Evolutionary conservation across 2,113 vertebrate genomes (phyloP).

Genomic region (Oxyura jamaicensis): DNA sequence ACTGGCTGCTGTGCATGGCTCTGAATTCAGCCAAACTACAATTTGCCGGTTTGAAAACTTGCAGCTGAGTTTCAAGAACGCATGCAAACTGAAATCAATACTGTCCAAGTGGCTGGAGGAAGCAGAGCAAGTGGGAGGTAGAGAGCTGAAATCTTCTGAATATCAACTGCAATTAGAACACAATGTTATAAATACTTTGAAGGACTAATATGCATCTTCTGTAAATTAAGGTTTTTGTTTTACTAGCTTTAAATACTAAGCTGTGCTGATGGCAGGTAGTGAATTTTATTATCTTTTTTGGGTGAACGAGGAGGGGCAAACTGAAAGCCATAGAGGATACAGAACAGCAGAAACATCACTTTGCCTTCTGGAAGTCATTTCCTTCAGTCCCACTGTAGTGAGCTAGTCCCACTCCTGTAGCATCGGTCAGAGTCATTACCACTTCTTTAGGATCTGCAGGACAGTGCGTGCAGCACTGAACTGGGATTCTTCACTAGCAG

Average conservation of each 20-base stretch:
- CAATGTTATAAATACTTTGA: not conserved
- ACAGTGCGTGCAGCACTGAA: not conserved
- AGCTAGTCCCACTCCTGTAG: not conserved
- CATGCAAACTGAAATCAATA: constrained; percentile 96
- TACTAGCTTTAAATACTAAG: not conserved
- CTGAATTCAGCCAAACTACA: constrained; percentile 98
- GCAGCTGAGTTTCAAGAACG: constrained; percentile 97
- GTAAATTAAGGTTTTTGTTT: not conserved
- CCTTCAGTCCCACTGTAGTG: not conserved
- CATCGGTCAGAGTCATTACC: not conserved
- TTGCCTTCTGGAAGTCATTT: not conserved
- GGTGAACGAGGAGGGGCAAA: not conserved
- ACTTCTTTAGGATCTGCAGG: not conserved
- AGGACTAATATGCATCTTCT: not conserved
- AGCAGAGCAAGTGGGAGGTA: constrained; percentile 97
- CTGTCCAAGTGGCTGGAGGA: constrained; percentile 97
- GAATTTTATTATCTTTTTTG: not conserved
- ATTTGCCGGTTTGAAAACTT: constrained; percentile 98
- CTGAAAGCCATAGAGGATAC: not conserved
- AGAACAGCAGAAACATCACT: not conserved
- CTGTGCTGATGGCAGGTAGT: not conserved
- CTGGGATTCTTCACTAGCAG: not conserved
- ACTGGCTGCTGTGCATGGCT: constrained; percentile 94
- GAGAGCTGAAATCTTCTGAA: not conserved
- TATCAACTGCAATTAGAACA: not conserved